phyloP scores from a whole-genome alignment of 1,140 invertebrate species.

The Nylanderia fulva region DNA sequence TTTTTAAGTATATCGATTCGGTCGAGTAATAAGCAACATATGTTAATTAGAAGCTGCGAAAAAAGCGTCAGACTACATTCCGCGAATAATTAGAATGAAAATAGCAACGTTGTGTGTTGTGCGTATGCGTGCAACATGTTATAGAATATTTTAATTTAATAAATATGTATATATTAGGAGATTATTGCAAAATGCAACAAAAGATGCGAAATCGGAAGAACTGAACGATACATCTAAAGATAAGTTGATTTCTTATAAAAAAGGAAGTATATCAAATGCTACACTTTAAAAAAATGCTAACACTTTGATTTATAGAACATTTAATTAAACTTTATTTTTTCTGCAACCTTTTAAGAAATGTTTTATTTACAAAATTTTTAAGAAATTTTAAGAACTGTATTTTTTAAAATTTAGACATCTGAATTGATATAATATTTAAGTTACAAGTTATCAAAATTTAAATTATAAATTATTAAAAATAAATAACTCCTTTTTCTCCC shows the following conservation, averaged over 20 bases:
- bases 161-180: too few species aligned
- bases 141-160: constrained; percentile 32
- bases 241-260: constrained; percentile 33
- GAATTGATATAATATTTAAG: neutral
- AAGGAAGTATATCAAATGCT: constrained; percentile 24
- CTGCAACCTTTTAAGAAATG: neutral
- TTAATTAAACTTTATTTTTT: neutral
- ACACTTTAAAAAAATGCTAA: neutral
- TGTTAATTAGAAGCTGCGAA: neutral
- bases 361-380: too few species aligned
- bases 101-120: constrained; percentile 10
- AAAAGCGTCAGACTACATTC: constrained; percentile 18
- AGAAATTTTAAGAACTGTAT: neutral
- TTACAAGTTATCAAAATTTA: neutral
- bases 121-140: neutral
- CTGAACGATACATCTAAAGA: constrained; percentile 18
- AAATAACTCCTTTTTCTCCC: too few species aligned
- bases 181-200: constrained; percentile 11
- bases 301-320: constrained; percentile 9
- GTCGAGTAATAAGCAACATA: constrained; percentile 27
- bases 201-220: constrained; percentile 37
- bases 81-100: constrained; percentile 41
- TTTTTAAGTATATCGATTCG: neutral
- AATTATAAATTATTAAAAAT: too few species aligned
- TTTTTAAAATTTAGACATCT: neutral